These are phyloP conservation scores for Sitodiplosis mosellana DNA, from an alignment of 1,140 invertebrate genomes.

Conservation along the genomic window DNA sequence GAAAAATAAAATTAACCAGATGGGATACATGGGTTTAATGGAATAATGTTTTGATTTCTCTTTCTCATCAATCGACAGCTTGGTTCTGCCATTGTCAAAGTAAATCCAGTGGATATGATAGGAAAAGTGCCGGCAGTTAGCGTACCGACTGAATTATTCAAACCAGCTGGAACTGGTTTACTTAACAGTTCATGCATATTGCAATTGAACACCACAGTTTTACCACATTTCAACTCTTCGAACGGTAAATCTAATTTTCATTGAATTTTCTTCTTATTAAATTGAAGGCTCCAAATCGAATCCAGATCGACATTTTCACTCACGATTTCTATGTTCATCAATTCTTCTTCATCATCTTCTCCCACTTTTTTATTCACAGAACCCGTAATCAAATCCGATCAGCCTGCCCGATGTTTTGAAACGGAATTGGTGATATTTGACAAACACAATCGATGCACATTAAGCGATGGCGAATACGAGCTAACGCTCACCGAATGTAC, in stretches of 20 bases:
- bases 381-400: background rate
- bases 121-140: conserved; percentile 57
- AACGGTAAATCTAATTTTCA: background rate
- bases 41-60: background rate
- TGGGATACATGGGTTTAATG: background rate
- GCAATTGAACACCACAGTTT: background rate
- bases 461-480: conserved; percentile 81
- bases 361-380: background rate
- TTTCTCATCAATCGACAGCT: conserved; percentile 26
- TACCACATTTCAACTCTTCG: background rate
- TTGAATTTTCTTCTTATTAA: no score
- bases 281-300: no score
- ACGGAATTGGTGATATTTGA: conserved; percentile 81
- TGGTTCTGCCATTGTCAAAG: conserved; percentile 55
- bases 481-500: conserved; percentile 57
- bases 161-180: conserved; percentile 51
- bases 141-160: conserved; percentile 70
- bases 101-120: conserved; percentile 58
- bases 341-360: no score
- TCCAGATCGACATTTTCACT: no score
- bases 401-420: conserved; percentile 43
- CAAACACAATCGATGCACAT: conserved; percentile 66
- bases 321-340: no score
- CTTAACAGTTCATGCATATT: conserved; percentile 77
- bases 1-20: no score